Percentiles rank a stretch among this genome's conserved stretches.
phyloP scores from a whole-genome alignment of 1,140 invertebrate genomes.

The Pseudomyrmex sp. region DNA sequence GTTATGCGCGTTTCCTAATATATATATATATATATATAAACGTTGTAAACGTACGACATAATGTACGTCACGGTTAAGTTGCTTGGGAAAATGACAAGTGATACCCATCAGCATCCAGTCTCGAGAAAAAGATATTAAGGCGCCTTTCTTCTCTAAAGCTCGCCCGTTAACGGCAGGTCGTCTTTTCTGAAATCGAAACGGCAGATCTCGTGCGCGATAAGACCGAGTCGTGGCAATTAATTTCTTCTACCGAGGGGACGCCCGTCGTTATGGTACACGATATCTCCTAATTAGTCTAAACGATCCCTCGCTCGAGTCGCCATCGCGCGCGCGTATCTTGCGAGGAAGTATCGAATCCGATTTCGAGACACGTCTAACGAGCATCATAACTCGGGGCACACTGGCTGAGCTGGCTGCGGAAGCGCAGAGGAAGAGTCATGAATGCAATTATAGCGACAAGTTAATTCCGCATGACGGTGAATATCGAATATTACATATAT shows the following conservation, averaged over 20 bases:
- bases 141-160: constrained; percentile 1
- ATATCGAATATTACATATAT: neutral
- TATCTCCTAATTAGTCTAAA: constrained; percentile 68
- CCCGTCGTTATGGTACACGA: constrained; percentile 54
- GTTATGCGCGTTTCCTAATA: neutral
- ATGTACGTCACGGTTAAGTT: neutral
- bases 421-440: neutral
- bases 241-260: constrained; percentile 57
- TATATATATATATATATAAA: neutral
- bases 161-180: constrained; percentile 13
- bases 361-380: constrained; percentile 61
- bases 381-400: constrained; percentile 57
- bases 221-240: constrained; percentile 59
- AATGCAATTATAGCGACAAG: constrained; percentile 10
- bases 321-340: neutral
- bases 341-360: constrained; percentile 55
- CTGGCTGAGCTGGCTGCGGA: neutral
- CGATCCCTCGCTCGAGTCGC: constrained; percentile 42
- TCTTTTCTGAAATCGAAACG: constrained; percentile 39
- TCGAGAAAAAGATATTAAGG: constrained; percentile 1
- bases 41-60: neutral
- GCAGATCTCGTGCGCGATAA: constrained; percentile 61
- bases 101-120: constrained; percentile 2
- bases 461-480: neutral
- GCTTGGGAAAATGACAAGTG: neutral